Base-by-base conservation (phyloP, 2,113 vertebrate genomes). In the Hyaena hyaena region DNA sequence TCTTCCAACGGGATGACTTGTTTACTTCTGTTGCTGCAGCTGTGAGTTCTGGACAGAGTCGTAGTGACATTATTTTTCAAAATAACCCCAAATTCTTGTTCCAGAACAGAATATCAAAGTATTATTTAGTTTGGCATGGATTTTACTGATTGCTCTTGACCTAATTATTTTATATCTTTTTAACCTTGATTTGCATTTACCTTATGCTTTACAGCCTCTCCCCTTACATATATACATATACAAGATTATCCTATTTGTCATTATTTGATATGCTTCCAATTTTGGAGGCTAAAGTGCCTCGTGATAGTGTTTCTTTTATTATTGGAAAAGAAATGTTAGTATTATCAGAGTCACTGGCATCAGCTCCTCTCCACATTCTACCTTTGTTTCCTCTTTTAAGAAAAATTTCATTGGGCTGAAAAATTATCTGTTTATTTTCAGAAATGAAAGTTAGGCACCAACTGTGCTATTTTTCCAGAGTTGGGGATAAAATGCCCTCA, bases 1-100 rank as follows among this genome's bases (percentile, higher is more conserved):
- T 55, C 35, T 96, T 94, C 76, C 73, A 48, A 74, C 2, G 66
- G 61, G 17, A 84, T 74, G 76, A 77, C 84, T 97, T 97, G 96
- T 98, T 98, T 97, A 97, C 61, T 97, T 97, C 88, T 85, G 24
- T 66, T 87, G 91, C 71, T 97, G 90, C 97, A 98, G 97, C 97
- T 98, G 98, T 94, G 96, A 77, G 39, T 90, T 90, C 94, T 96
- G 96, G 96, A 97, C 24, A 50, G 39, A 88, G 58, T 45, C 26
- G 0, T 33, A 71, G 81, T 90, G 95, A 96, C 0, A 4, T 71
- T 82, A 68, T 83, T 96, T 98, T 97, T 93, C 96, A 97, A 96
- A 97, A 95, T 97, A 94, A 88, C 24, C 79, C 68, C 69, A 77
- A 88, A 61, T 94, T 23, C 31, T 82, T 86, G 71, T 96, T 96